Evolutionary conservation across 1,140 invertebrate genomes (phyloP), one percentile per base, ranked within the genome.

Genomic region (Cydia pomonella): DNA sequence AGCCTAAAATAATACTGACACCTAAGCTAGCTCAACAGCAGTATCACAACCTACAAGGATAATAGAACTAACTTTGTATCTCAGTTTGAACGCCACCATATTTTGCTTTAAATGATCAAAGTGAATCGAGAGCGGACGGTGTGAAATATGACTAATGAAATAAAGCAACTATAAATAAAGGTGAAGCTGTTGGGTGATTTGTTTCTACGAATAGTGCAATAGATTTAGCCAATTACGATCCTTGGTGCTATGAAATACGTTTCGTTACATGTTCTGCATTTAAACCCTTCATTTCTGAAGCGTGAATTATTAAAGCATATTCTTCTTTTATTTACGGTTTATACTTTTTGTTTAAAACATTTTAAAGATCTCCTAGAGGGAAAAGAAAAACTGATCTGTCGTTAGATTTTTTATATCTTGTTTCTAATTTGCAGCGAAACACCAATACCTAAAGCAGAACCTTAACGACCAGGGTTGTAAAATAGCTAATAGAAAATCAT

Each of bases 91-190:
- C 64, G n/a, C 4, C n/a, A 27, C 29, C 64, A 69, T 69, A 69
- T 69, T 69, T 69, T 69, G 64, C 29, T 69, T 33, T 41, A 69
- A 69, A 38, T 69, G 64, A 69, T 69, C 64, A 69, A 69, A 69
- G 64, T 69, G 64, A 69, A 69, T 69, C 64, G 29, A 33, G 64
- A 69, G 29, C 64, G 64, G 27, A n/a, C 41, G 63, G 72, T 59
- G 64, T 76, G 75, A 76, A 76, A 73, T 73, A 76, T 73, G 44
- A 63, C 75, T 73, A 72, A 73, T 73, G 72, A 73, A 76, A 73
- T 76, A 73, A 76, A 76, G 44, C 72, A 73, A 80, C 73, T 69
- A 69, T 69, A 69, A 69, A 69, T 69, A 69, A 69, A 69, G n/a
- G 12, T 66, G 25, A 38, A 33, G 29, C 64, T 69, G 64, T 33